Evolutionary conservation across 2,888 invertebrate species (phyloP).

Genomic region (Temnothorax unifasciatus): DNA sequence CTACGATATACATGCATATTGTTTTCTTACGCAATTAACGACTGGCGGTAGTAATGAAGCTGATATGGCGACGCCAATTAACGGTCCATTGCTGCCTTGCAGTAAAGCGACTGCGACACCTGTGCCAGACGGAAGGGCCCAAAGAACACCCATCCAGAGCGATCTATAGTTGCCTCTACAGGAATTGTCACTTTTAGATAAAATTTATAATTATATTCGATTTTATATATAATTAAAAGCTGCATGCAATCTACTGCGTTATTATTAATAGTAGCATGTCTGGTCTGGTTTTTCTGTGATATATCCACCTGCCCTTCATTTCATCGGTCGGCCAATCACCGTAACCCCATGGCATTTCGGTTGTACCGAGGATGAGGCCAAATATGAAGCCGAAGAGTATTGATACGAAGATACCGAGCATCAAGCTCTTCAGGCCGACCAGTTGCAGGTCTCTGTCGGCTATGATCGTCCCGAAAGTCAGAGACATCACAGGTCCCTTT

Average conservation of each 20-base stretch:
- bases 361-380: constrained; percentile 91
- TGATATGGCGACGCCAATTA: constrained; percentile 96
- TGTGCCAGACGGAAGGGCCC: constrained; percentile 92
- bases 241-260: not conserved
- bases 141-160: constrained; percentile 92
- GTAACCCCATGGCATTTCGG: constrained; percentile 92
- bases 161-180: constrained; percentile 90
- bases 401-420: constrained; percentile 92
- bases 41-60: constrained; percentile 94
- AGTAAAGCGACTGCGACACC: constrained; percentile 95
- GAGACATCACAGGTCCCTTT: constrained; percentile 94
- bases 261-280: not conserved
- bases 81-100: constrained; percentile 94
- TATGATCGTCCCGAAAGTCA: constrained; percentile 94
- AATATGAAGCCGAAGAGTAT: constrained; percentile 93
- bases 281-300: not conserved
- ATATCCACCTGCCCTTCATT: constrained; percentile 91
- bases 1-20: not conserved
- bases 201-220: not conserved
- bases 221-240: constrained; percentile 6
- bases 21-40: constrained; percentile 92
- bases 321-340: constrained; percentile 93
- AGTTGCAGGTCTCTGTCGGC: constrained; percentile 90
- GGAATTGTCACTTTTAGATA: constrained; percentile 28
- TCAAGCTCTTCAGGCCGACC: constrained; percentile 91